Evolutionary conservation across 1,140 invertebrate species (phyloP).

Genomic region (Drosophila chauvacae): DNA sequence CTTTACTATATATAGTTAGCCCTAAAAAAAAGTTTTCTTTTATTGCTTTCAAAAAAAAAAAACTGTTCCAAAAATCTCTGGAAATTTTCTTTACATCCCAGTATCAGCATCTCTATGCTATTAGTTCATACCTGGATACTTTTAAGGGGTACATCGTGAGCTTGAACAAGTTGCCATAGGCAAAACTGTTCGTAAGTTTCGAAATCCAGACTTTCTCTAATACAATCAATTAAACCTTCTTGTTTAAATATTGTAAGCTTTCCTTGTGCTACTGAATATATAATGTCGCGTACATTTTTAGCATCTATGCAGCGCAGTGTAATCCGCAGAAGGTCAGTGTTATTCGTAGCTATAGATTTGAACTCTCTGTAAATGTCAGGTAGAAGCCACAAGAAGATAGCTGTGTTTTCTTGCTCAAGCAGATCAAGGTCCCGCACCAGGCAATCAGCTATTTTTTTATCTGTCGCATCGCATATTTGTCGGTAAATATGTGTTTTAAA

Average conservation of each 20-base stretch:
- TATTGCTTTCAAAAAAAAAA: background rate
- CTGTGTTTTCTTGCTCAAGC: constrained; percentile 95
- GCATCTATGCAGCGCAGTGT: constrained; percentile 95
- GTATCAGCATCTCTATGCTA: background rate
- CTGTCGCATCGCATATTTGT: constrained; percentile 92
- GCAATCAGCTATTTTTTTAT: constrained; percentile 88
- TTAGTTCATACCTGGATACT: constrained; percentile 90
- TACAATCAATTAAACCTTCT: constrained; percentile 89
- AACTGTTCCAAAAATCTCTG: background rate
- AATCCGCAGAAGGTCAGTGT: constrained; percentile 93
- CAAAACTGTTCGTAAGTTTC: constrained; percentile 98
- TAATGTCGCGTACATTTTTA: constrained; percentile 93
- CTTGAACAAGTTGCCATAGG: constrained; percentile 96
- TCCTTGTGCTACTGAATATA: constrained; percentile 95
- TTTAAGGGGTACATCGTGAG: constrained; percentile 96
- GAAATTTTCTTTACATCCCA: background rate
- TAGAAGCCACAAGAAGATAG: constrained; percentile 94
- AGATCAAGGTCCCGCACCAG: constrained; percentile 88
- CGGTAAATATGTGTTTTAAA: constrained; percentile 93
- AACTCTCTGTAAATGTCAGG: constrained; percentile 96
- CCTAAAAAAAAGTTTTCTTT: too few species aligned
- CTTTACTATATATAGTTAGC: background rate
- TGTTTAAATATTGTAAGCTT: constrained; percentile 92
- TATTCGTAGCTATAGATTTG: constrained; percentile 93
- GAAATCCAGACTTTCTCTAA: constrained; percentile 95